Evolutionary conservation across 2,888 invertebrate species (phyloP), one percentile per base, ranked within the genome.

Genomic region (Hedya salicella): DNA sequence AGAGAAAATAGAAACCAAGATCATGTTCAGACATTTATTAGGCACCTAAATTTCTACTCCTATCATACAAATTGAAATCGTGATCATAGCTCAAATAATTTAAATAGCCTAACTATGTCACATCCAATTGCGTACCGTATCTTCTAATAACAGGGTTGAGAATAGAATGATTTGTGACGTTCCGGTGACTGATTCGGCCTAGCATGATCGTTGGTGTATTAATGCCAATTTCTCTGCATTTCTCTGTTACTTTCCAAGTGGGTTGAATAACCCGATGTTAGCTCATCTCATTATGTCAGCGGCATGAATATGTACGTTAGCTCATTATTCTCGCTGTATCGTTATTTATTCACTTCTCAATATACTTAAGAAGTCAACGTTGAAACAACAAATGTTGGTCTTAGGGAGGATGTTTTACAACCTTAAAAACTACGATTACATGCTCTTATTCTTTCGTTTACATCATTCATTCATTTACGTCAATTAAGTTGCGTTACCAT

Each of bases 161-260:
- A 70, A 53, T 72, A 36, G 39, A 48, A 67, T 65, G 67, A 49
- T 61, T 25, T 14, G 14, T 54, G 16, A 25, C 75, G 85, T 85
- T 78, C 84, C 83, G 83, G 78, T 78, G 66, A 71, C 69, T 76
- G 76, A 73, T 69, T 78, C 71, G 72, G 80, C 81, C 78, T 81
- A 75, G 78, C 82, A 81, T 82, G 81, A 80, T 83, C 81, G 76
- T 78, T 74, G 77, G 76, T 75, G 76, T 76, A 79, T 78, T 78
- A 82, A 82, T 78, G 85, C 79, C 85, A 87, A 87, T 89, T 87
- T 89, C 88, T 87, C 88, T 81, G 72, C 87, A 87, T 89, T 89
- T 90, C 89, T 89, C 87, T 78, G 68, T 73, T 80, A 81, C 89
- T 90, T 89, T 90, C 89, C 78, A 87, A 80, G 69, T 69, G 72